phyloP scores from a whole-genome alignment of 2,797 vertebrate genomes.

The Odontamblyopus lacepedii region DNA sequence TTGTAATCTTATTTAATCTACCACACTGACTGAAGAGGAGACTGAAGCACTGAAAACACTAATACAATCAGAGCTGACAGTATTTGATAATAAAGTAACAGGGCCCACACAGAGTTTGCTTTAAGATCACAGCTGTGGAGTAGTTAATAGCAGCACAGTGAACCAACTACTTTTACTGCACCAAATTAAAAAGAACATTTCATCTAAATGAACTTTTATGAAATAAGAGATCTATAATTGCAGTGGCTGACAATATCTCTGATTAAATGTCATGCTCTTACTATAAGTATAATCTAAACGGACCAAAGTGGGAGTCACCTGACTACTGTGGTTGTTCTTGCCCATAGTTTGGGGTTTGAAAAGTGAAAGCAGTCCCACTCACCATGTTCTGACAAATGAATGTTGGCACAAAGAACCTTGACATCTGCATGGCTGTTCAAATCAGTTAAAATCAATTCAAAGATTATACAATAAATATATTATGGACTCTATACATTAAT shows the following conservation, averaged over 20 bases:
- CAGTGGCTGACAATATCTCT: not conserved
- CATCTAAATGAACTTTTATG: not conserved
- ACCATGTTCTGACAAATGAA: slow-evolving; percentile 3
- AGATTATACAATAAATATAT: slow-evolving; percentile 54
- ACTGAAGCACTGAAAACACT: slow-evolving; percentile 76
- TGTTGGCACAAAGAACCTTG: slow-evolving; percentile 18
- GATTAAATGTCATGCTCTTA: not conserved
- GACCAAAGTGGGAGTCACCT: not conserved
- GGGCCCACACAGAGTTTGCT: slow-evolving; percentile 15
- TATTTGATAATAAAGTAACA: slow-evolving; percentile 35
- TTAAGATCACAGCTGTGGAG: slow-evolving; percentile 18
- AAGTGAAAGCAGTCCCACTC: not conserved
- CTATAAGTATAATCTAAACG: not conserved
- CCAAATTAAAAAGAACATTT: not conserved
- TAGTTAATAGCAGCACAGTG: slow-evolving; percentile 4
- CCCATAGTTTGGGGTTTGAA: not conserved
- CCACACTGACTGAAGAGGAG: slow-evolving; percentile 69
- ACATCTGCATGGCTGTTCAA: slow-evolving; percentile 12
- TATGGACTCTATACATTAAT: slow-evolving; percentile 42
- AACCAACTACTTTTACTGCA: slow-evolving; percentile 6
- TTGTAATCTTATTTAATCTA: slow-evolving; percentile 64
- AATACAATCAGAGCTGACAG: slow-evolving; percentile 61
- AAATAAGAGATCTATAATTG: not conserved
- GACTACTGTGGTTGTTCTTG: not conserved
- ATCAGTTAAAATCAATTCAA: slow-evolving; percentile 40